Evolutionary conservation across 2,888 invertebrate species (phyloP).

Genomic region (Bimastos eiseni): DNA sequence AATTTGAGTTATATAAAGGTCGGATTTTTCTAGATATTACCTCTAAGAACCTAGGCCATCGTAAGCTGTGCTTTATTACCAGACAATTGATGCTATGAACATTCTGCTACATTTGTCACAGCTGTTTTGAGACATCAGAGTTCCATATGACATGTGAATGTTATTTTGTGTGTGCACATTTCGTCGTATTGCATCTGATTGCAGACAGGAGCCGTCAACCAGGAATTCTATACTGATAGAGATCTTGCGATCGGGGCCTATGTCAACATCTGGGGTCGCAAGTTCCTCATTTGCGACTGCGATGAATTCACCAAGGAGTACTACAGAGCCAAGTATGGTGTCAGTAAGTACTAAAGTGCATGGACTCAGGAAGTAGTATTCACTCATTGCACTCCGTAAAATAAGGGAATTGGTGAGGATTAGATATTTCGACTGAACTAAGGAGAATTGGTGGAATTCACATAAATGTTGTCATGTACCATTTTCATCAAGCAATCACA

Average conservation of each 20-base stretch:
- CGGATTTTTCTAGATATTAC: too few species aligned
- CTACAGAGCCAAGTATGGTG: conserved; percentile 72
- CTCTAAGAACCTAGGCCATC: too few species aligned
- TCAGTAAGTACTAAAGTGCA: conserved; percentile 37
- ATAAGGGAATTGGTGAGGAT: too few species aligned
- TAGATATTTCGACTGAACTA: not conserved
- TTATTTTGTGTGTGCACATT: not conserved
- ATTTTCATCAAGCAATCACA: too few species aligned
- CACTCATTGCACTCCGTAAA: not conserved
- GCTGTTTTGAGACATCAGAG: not conserved
- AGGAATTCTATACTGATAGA: conserved; percentile 66
- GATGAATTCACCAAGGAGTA: conserved; percentile 84
- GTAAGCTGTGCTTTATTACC: too few species aligned
- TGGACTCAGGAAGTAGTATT: not conserved
- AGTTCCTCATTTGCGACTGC: conserved; percentile 78
- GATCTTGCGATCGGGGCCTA: conserved; percentile 82
- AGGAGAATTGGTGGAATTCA: not conserved
- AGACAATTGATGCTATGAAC: too few species aligned
- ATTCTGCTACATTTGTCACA: not conserved
- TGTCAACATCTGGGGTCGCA: conserved; percentile 80
- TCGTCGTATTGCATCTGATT: conserved; percentile 26
- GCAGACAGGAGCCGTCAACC: conserved; percentile 57
- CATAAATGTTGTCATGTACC: not conserved
- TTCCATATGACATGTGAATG: too few species aligned
- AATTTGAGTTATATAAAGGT: too few species aligned